These are phyloP conservation scores for Tetramorium parvispinum DNA, from an alignment of 1,140 invertebrate species.

Conservation along the genomic window DNA sequence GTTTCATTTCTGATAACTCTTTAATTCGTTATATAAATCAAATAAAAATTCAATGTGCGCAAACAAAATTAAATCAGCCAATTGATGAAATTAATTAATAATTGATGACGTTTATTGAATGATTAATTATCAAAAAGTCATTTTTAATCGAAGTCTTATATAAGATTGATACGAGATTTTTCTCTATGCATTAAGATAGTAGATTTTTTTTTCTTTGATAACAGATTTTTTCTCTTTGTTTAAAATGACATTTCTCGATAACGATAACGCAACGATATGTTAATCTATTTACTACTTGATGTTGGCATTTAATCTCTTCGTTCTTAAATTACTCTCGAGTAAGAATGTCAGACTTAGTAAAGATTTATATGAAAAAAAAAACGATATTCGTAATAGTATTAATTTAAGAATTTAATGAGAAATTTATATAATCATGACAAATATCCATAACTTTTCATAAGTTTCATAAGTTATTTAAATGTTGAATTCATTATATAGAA, in stretches of 20 bases:
- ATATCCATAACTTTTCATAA: not conserved
- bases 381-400: not conserved
- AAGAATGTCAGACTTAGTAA: not conserved
- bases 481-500: too few species aligned
- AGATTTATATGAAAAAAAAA: not conserved
- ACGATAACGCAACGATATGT: not conserved
- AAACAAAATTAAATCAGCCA: not conserved
- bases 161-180: not conserved
- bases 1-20: not conserved
- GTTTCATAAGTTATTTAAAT: too few species aligned
- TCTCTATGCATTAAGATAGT: not conserved
- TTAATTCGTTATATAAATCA: not conserved
- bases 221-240: not conserved
- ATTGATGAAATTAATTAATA: not conserved
- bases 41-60: not conserved
- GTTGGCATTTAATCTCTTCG: not conserved
- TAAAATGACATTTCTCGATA: conserved; percentile 2
- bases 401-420: not conserved
- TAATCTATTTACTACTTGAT: conserved; percentile 13
- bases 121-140: not conserved
- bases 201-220: not conserved
- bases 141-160: not conserved
- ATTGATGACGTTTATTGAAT: not conserved
- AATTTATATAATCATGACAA: not conserved
- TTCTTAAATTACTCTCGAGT: not conserved